phyloP scores from a whole-genome alignment of 2,888 invertebrate genomes.

The Tyria jacobaeae region DNA sequence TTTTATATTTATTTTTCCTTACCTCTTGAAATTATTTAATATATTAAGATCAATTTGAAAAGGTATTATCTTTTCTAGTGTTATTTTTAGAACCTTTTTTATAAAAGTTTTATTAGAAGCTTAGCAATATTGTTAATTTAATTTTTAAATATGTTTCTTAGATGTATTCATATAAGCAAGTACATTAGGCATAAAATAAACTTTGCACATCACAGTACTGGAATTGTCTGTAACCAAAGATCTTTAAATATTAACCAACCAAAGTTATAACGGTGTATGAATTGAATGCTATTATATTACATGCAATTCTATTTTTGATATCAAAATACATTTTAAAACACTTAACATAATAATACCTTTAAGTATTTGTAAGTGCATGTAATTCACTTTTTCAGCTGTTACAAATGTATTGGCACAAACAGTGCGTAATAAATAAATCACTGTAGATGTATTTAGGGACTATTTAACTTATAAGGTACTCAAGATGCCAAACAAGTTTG shows the following conservation, averaged over 20 bases:
- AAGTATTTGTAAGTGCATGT: constrained; percentile 31
- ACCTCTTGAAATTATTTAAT: constrained; percentile 29
- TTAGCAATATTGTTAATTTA: constrained; percentile 44
- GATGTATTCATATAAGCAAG: constrained; percentile 38
- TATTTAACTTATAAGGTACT: constrained; percentile 60
- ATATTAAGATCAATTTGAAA: constrained; percentile 24
- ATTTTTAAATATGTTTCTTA: constrained; percentile 38
- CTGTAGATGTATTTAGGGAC: constrained; percentile 45
- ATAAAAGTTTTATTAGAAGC: constrained; percentile 39
- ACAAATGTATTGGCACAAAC: constrained; percentile 28
- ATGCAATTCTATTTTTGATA: constrained; percentile 62
- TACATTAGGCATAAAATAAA: constrained; percentile 43
- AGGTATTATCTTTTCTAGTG: constrained; percentile 46
- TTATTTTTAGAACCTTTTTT: constrained; percentile 43
- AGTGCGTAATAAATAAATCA: constrained; percentile 34
- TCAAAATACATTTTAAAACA: constrained; percentile 40
- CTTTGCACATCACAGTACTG: constrained; percentile 53
- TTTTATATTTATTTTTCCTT: constrained; percentile 37
- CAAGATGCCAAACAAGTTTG: constrained; percentile 74
- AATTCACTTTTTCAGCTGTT: constrained; percentile 17
- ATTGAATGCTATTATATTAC: constrained; percentile 48
- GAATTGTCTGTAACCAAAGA: constrained; percentile 64
- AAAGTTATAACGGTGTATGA: constrained; percentile 55
- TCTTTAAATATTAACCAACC: constrained; percentile 57
- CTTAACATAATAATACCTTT: constrained; percentile 25